A percentile compares a stretch with the other conserved stretches of the same genome.
phyloP scores from a whole-genome alignment of 2,113 vertebrate species.

The Elaphurus davidianus region DNA sequence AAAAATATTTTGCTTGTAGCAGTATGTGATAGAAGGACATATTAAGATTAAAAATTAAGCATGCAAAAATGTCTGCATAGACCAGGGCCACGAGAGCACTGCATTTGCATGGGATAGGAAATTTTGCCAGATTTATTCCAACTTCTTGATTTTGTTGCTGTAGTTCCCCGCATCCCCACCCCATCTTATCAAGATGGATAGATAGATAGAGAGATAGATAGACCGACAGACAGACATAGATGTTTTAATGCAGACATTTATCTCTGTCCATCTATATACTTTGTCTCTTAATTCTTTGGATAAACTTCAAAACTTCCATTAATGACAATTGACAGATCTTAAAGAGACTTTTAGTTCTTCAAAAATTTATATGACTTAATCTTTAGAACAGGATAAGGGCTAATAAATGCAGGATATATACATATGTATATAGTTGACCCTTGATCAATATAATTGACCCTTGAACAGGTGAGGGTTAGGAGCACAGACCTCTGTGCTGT shows the following conservation, averaged over 20 bases:
- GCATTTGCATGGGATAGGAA: constrained; percentile 47
- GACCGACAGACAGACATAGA: not conserved
- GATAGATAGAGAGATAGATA: not conserved
- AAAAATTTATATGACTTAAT: not conserved
- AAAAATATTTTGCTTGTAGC: constrained; percentile 67
- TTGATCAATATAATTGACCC: not conserved
- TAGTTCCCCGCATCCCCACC: rapidly evolving
- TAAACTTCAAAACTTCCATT: not conserved
- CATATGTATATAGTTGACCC: not conserved
- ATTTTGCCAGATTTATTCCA: constrained; percentile 63
- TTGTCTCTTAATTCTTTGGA: constrained; percentile 25
- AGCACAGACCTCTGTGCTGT: not conserved
- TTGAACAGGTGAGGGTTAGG: not conserved
- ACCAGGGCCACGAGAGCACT: constrained; percentile 51
- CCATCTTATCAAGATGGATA: not conserved
- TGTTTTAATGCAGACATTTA: not conserved
- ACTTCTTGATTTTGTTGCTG: not conserved
- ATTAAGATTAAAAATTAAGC: constrained; percentile 75
- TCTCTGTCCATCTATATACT: not conserved
- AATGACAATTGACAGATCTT: not conserved
- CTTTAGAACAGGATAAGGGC: not conserved
- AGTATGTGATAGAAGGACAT: constrained; percentile 66
- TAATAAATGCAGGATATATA: not conserved
- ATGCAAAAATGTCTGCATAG: constrained; percentile 58
- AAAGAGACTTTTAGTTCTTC: not conserved